Evolutionary conservation across 1,140 invertebrate genomes (phyloP).

Genomic region (Zaprionus vittiger): DNA sequence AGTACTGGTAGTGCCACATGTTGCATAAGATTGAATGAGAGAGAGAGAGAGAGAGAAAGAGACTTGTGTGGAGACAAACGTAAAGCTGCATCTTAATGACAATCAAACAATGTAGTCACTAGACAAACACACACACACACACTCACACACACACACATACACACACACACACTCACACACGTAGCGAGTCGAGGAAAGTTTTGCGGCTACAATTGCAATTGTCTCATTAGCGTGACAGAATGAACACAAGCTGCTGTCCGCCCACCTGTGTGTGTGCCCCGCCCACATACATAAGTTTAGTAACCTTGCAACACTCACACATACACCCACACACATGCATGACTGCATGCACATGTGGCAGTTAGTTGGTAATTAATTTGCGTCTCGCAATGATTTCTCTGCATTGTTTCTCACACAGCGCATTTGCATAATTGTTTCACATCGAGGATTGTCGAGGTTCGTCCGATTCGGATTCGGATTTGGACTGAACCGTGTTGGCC

Average conservation of each 20-base stretch:
- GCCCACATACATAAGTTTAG: constrained; percentile 14
- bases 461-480: background rate
- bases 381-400: constrained; percentile 75
- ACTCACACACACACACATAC: constrained; percentile 15
- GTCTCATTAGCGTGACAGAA: constrained; percentile 78
- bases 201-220: constrained; percentile 71
- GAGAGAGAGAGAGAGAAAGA: background rate
- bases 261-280: constrained; percentile 10
- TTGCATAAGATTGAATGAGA: constrained; percentile 28
- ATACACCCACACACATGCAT: background rate
- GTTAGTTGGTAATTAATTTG: constrained; percentile 71
- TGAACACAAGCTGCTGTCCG: constrained; percentile 44
- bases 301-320: constrained; percentile 28
- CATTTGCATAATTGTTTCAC: constrained; percentile 79
- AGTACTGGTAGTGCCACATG: constrained; percentile 50
- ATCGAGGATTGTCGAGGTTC: constrained; percentile 27
- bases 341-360: constrained; percentile 45
- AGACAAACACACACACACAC: constrained; percentile 29
- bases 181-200: constrained; percentile 49
- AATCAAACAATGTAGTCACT: constrained; percentile 43
- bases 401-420: constrained; percentile 65
- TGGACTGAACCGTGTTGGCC: too few species aligned
- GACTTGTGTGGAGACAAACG: constrained; percentile 15
- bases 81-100: constrained; percentile 73
- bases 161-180: background rate